phyloP scores from a whole-genome alignment of 1,140 invertebrate genomes.

The Rhagoletis zephyria region DNA sequence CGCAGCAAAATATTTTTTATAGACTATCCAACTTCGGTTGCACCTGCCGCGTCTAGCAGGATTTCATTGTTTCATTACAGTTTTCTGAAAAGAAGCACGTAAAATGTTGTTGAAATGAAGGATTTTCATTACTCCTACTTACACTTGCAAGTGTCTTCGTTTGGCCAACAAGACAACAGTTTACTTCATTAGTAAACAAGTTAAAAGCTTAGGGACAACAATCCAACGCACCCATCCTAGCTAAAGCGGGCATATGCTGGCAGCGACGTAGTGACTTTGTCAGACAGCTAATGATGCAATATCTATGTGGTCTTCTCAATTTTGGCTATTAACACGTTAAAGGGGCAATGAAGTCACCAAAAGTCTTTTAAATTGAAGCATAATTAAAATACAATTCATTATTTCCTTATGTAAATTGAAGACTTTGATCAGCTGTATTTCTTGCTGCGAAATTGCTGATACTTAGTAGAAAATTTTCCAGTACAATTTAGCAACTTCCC shows the following conservation, averaged over 20 bases:
- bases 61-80: conserved; percentile 16
- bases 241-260: neutral
- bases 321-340: too few relatives aligned
- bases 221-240: neutral
- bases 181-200: conserved; percentile 8
- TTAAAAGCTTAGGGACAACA: conserved; percentile 18
- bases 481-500: too few relatives aligned
- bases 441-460: too few relatives aligned
- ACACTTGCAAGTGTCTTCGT: conserved; percentile 11
- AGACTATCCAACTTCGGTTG: neutral
- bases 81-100: neutral
- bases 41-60: neutral
- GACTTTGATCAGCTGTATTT: too few relatives aligned
- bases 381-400: too few relatives aligned
- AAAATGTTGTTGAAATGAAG: neutral
- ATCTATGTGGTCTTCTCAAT: too few relatives aligned
- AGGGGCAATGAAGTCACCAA: too few relatives aligned
- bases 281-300: too few relatives aligned
- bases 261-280: too few relatives aligned
- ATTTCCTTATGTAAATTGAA: too few relatives aligned
- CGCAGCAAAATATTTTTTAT: neutral
- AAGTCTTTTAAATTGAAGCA: too few relatives aligned
- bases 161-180: neutral
- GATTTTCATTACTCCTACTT: neutral
- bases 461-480: too few relatives aligned